Percentiles rank a stretch among this genome's conserved stretches.
Evolutionary conservation across 2,888 invertebrate species (phyloP).

Genomic region (Drosophila merina): DNA sequence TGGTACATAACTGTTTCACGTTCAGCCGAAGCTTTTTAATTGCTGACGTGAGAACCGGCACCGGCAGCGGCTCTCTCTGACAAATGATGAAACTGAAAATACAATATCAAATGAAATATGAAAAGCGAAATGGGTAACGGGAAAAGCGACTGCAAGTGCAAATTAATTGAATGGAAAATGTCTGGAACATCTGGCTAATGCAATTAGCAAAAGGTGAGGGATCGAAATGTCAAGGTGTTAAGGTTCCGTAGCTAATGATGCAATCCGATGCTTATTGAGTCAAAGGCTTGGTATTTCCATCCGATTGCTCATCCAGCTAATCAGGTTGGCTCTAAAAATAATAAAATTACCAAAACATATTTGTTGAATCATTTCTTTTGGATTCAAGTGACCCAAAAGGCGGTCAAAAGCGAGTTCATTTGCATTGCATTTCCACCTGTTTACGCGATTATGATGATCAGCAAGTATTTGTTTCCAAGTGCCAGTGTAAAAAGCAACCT

Average conservation of each 20-base stretch:
- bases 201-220: constrained; percentile 21
- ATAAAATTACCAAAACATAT: no score
- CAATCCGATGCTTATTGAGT: constrained; percentile 3
- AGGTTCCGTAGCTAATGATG: background rate
- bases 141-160: constrained; percentile 38
- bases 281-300: constrained; percentile 16
- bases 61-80: constrained; percentile 3
- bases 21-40: constrained; percentile 30
- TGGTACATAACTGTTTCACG: constrained; percentile 32
- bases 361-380: no score
- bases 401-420: background rate
- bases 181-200: constrained; percentile 31
- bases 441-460: background rate
- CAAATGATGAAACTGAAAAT: constrained; percentile 39
- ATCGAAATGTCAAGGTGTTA: constrained; percentile 21
- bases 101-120: constrained; percentile 29
- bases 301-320: constrained; percentile 6
- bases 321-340: no score
- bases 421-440: background rate
- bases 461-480: background rate
- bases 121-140: constrained; percentile 16
- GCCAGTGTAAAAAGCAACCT: background rate
- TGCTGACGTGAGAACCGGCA: constrained; percentile 45
- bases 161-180: constrained; percentile 37
- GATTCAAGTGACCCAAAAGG: background rate